Percentiles rank a stretch among this genome's conserved stretches.
Evolutionary conservation across 1,140 invertebrate genomes (phyloP).

Genomic region (Cherax quadricarinatus): DNA sequence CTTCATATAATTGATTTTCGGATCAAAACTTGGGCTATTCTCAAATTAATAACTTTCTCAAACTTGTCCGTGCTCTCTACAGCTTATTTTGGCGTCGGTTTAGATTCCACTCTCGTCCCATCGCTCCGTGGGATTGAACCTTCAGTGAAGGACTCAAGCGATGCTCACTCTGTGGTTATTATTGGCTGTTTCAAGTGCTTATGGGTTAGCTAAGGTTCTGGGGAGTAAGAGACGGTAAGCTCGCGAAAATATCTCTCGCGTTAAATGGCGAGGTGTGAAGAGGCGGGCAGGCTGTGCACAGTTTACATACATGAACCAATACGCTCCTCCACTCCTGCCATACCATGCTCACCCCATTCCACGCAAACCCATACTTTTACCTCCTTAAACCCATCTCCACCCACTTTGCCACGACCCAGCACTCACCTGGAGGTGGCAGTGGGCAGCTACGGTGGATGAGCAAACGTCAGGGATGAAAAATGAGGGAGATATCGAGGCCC

Average conservation of each 20-base stretch:
- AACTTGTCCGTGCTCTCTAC: constrained; percentile 50
- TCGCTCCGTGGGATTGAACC: background rate
- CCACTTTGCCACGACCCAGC: too few species aligned
- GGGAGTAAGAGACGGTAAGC: too few species aligned
- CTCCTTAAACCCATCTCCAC: background rate
- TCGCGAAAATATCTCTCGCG: constrained; percentile 48
- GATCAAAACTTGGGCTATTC: constrained; percentile 73
- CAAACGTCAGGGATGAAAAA: background rate
- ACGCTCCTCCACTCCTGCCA: constrained; percentile 48
- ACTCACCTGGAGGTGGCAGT: too few species aligned
- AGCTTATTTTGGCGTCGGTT: constrained; percentile 37
- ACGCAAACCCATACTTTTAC: background rate
- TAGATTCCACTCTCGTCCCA: background rate
- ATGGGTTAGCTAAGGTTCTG: background rate
- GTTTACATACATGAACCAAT: constrained; percentile 71
- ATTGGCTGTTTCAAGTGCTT: background rate
- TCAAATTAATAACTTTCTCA: constrained; percentile 74
- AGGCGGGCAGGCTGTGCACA: constrained; percentile 57
- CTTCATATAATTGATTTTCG: constrained; percentile 74
- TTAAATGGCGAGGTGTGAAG: constrained; percentile 53
- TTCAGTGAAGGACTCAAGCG: background rate
- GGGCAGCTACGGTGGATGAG: background rate
- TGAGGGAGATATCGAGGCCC: background rate
- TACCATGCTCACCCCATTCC: constrained; percentile 34
- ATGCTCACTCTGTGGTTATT: background rate